Evolutionary conservation across 2,113 vertebrate genomes (phyloP).

Genomic region (Lontra canadensis): DNA sequence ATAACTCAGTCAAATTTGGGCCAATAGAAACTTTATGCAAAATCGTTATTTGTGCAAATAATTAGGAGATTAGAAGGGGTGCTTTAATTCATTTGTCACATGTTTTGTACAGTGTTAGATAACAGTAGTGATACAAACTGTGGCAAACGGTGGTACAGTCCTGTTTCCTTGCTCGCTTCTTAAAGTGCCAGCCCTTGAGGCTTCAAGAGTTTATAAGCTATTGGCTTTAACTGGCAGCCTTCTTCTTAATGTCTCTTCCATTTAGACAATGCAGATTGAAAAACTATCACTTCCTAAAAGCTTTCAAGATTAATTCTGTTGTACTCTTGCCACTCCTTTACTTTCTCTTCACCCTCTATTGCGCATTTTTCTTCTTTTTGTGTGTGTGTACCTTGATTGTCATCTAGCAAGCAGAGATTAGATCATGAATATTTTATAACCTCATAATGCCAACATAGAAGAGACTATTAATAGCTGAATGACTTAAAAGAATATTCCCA

Average conservation of each 20-base stretch:
- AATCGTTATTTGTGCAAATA: not conserved
- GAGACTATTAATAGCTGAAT: not conserved
- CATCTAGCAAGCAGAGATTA: constrained; percentile 31
- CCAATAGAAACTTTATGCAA: not conserved
- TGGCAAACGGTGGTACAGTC: not conserved
- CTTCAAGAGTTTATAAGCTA: not conserved
- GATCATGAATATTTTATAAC: constrained; percentile 55
- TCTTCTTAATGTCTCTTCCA: not conserved
- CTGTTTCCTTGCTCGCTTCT: not conserved
- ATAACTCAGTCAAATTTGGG: not conserved
- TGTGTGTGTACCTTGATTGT: not conserved
- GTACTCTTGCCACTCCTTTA: not conserved
- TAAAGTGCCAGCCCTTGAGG: not conserved
- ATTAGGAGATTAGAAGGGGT: not conserved
- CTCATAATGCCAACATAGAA: not conserved
- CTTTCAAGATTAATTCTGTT: not conserved
- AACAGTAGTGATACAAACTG: not conserved
- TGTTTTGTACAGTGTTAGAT: not conserved
- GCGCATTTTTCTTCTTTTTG: not conserved
- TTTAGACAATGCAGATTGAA: not conserved
- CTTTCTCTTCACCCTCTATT: not conserved
- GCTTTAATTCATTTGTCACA: not conserved
- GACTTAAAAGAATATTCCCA: constrained; percentile 4
- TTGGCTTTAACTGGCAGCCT: not conserved
- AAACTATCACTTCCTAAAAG: not conserved